Percentiles rank a stretch among this genome's conserved stretches.
Evolutionary conservation across 2,888 invertebrate genomes (phyloP).

Genomic region (Tenthredo scrophulariae): DNA sequence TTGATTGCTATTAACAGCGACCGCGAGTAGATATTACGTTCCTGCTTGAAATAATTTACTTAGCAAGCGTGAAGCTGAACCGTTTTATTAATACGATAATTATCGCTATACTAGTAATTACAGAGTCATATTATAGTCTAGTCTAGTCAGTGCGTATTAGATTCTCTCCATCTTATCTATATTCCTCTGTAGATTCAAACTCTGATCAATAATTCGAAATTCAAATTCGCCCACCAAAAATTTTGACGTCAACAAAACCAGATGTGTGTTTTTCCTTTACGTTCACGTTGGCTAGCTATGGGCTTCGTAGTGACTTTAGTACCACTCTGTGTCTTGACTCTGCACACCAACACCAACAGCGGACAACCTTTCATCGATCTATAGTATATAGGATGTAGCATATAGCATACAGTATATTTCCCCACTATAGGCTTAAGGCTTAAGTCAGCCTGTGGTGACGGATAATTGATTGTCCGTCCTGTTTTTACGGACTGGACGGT

Average conservation of each 20-base stretch:
- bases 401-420: not conserved
- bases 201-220: too few relatives aligned
- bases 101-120: constrained; percentile 26
- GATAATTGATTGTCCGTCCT: constrained; percentile 41
- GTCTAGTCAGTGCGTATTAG: not conserved
- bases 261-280: constrained; percentile 7
- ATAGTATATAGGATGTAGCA: not conserved
- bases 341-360: not conserved
- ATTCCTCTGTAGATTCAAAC: too few relatives aligned
- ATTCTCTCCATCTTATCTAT: not conserved
- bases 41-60: constrained; percentile 50
- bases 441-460: not conserved
- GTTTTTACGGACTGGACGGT: not conserved
- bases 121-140: too few relatives aligned
- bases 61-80: constrained; percentile 44
- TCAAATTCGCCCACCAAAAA: constrained; percentile 22
- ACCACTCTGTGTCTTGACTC: constrained; percentile 42
- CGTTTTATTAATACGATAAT: constrained; percentile 37
- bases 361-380: constrained; percentile 43
- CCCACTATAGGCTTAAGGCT: not conserved
- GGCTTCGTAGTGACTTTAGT: not conserved
- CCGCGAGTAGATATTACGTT: not conserved
- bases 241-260: constrained; percentile 31
- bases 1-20: constrained; percentile 71
- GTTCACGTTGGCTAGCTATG: not conserved